Conservation (phyloP, 2,888 invertebrate species). For the Seira musarum region DNA sequence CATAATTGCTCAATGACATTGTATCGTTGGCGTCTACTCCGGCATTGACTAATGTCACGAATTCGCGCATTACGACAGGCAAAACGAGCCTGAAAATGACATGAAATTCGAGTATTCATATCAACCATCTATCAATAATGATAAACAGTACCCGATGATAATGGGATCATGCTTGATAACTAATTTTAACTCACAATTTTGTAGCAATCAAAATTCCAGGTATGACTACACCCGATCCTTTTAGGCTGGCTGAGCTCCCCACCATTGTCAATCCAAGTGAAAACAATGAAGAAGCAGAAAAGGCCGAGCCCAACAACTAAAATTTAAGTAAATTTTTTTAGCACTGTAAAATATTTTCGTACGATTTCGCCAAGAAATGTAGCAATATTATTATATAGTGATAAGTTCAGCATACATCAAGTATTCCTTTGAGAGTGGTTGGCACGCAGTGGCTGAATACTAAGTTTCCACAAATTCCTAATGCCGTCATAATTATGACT, state of each 20-base stretch:
- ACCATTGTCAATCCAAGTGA: conserved; percentile 93
- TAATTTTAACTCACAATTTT: conserved; percentile 80
- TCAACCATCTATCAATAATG: not conserved
- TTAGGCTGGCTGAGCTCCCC: conserved; percentile 86
- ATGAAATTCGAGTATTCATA: not conserved
- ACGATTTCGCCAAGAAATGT: too few relatives aligned
- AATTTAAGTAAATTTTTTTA: conserved; percentile 16
- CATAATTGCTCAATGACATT: conserved; percentile 89
- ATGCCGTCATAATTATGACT: conserved; percentile 91
- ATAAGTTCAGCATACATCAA: conserved; percentile 77
- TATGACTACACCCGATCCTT: conserved; percentile 84
- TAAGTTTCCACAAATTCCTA: conserved; percentile 90
- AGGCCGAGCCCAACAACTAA: conserved; percentile 84
- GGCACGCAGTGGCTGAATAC: conserved; percentile 86
- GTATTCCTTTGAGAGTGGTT: conserved; percentile 80
- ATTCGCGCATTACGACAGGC: conserved; percentile 89
- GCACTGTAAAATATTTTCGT: not conserved
- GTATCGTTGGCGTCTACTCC: conserved; percentile 80
- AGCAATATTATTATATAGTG: conserved; percentile 23
- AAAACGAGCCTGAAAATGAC: conserved; percentile 78
- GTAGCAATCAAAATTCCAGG: conserved; percentile 91
- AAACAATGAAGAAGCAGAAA: conserved; percentile 93
- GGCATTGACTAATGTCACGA: conserved; percentile 81
- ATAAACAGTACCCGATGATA: not conserved
- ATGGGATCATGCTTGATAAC: not conserved